Evolutionary conservation across 2,888 invertebrate species (phyloP).

Genomic region (Coenonympha glycerion): DNA sequence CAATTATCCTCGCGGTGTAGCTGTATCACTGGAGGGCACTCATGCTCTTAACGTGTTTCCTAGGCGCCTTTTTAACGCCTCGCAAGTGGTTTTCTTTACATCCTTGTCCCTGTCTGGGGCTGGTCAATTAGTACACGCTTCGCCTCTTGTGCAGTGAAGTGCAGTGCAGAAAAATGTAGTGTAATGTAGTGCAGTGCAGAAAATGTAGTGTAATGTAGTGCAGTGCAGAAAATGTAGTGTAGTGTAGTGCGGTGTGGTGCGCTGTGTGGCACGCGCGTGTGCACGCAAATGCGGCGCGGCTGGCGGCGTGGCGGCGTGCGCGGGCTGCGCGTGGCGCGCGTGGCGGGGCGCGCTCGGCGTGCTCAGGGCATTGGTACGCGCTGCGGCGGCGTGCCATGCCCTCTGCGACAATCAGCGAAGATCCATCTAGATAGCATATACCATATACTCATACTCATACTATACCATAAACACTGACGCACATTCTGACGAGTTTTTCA

Average conservation of each 20-base stretch:
- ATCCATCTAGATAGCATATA: background rate
- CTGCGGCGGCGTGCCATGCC: background rate
- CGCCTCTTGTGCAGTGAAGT: background rate
- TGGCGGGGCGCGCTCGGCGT: constrained; percentile 12
- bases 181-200: background rate
- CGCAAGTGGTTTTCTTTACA: too few relatives aligned
- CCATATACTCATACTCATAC: too few relatives aligned
- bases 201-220: too few relatives aligned
- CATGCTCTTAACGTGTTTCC: too few relatives aligned
- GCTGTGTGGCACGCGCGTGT: background rate
- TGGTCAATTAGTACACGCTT: too few relatives aligned
- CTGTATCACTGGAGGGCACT: too few relatives aligned
- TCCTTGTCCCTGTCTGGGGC: too few relatives aligned
- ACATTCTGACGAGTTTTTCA: too few relatives aligned
- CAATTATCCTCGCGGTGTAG: too few relatives aligned
- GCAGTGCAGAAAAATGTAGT: background rate
- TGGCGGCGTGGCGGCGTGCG: constrained; percentile 11
- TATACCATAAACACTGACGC: too few relatives aligned
- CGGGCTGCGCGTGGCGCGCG: constrained; percentile 22
- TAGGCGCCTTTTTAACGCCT: too few relatives aligned
- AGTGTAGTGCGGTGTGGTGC: background rate
- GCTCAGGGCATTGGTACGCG: background rate
- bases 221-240: background rate
- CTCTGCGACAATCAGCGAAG: background rate
- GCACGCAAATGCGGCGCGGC: background rate